Percentiles rank a stretch among this genome's conserved stretches.
Conservation (phyloP, 2,113 vertebrate species). For the Oreocharis arfaki region DNA sequence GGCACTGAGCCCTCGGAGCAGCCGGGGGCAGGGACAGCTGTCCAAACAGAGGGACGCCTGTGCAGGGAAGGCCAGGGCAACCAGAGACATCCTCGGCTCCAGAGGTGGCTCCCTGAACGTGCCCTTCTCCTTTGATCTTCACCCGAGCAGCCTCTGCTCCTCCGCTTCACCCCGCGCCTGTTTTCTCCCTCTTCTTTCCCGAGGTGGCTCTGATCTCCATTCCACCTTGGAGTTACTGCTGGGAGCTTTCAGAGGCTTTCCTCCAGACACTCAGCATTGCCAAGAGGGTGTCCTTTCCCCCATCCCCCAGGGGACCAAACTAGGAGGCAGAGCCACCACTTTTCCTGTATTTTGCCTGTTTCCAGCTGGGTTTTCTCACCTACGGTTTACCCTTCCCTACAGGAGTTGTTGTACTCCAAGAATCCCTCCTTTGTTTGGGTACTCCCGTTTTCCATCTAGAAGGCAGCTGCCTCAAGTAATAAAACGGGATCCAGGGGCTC, state of each 20-base stretch:
- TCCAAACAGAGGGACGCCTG: slow-evolving; percentile 10
- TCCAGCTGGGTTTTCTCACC: not conserved
- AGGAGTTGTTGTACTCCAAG: not conserved
- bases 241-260: not conserved
- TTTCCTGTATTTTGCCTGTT: not conserved
- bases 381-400: not conserved
- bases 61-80: not conserved
- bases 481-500: not conserved
- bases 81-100: not conserved
- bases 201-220: not conserved
- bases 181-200: not conserved
- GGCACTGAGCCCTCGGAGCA: accelerated
- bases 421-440: not conserved
- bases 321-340: not conserved
- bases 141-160: not conserved
- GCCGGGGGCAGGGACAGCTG: not conserved
- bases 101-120: not conserved
- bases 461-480: not conserved
- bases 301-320: accelerated
- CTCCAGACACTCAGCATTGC: not conserved
- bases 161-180: accelerated
- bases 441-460: not conserved
- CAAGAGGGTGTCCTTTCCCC: not conserved
- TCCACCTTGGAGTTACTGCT: not conserved
- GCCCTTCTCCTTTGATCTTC: slow-evolving; percentile 2